Evolutionary conservation across 2,113 vertebrate genomes (phyloP).

Genomic region (Lynx canadensis): DNA sequence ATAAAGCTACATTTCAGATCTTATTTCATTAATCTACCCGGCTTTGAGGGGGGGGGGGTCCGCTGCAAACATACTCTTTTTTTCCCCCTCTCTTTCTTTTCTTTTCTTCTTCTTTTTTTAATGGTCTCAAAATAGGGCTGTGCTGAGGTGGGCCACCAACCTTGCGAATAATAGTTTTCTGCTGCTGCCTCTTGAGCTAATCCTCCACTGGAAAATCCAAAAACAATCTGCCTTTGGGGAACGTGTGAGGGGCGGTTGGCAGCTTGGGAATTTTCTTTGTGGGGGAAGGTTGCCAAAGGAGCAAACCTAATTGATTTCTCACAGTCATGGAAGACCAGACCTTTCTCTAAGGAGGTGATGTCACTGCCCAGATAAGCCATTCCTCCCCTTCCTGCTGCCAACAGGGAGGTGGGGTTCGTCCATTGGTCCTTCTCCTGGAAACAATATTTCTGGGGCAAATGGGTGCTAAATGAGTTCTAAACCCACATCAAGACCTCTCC

Average conservation of each 20-base stretch:
- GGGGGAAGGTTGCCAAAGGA: neutral
- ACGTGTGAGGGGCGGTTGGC: neutral
- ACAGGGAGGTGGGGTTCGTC: rapidly evolving
- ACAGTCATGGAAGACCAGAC: neutral
- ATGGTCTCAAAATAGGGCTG: constrained; percentile 58
- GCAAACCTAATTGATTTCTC: neutral
- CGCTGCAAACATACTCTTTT: neutral
- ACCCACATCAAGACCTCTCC: neutral
- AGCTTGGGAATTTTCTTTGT: neutral
- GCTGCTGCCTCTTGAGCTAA: constrained; percentile 63
- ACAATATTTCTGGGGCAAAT: neutral
- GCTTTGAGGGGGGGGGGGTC: constrained; percentile 31
- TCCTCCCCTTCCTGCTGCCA: neutral
- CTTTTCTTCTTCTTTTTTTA: neutral
- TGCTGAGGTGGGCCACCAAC: constrained; percentile 68
- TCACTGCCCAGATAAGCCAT: neutral
- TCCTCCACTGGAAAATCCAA: constrained; percentile 62
- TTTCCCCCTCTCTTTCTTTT: too few relatives aligned
- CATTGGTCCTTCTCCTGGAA: neutral
- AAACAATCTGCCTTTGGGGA: constrained; percentile 68
- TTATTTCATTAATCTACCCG: constrained; percentile 73
- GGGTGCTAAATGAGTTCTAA: neutral
- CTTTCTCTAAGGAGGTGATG: neutral
- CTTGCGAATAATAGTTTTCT: constrained; percentile 69
- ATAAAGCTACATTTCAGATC: constrained; percentile 66